These are phyloP conservation scores for Pyrocoelia pectoralis DNA, from an alignment of 2,888 invertebrate species.

Conservation along the genomic window DNA sequence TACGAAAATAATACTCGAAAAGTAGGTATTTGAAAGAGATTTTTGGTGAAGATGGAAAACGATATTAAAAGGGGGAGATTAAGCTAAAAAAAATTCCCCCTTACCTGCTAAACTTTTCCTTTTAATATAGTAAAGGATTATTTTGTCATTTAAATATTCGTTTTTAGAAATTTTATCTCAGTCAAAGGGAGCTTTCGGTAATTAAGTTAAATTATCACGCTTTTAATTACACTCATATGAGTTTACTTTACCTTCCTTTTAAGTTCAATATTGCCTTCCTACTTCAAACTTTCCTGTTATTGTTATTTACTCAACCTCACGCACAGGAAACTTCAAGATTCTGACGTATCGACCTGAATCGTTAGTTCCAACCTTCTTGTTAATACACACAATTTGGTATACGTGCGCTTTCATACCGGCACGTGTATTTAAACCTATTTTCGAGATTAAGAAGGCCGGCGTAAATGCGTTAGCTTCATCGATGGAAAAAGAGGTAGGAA, in stretches of 20 bases:
- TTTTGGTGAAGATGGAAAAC: background rate
- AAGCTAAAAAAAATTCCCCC: background rate
- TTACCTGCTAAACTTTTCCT: background rate
- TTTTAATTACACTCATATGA: conserved; percentile 28
- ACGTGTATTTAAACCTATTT: conserved; percentile 36
- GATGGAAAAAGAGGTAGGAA: conserved; percentile 5
- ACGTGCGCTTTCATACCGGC: conserved; percentile 28
- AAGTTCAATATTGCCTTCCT: conserved; percentile 31
- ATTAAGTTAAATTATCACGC: conserved; percentile 17
- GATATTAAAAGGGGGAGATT: background rate
- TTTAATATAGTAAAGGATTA: background rate
- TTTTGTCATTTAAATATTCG: background rate
- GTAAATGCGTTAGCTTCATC: conserved; percentile 28
- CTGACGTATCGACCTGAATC: conserved; percentile 44
- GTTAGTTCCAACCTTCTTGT: conserved; percentile 29
- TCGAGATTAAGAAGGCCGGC: conserved; percentile 29
- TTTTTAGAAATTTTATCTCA: no score
- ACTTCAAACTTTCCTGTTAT: conserved; percentile 43
- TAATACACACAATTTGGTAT: conserved; percentile 37
- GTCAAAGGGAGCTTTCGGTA: background rate
- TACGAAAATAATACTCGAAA: background rate
- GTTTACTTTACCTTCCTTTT: conserved; percentile 18
- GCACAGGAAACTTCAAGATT: conserved; percentile 44
- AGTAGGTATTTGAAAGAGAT: background rate
- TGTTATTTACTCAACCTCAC: conserved; percentile 48